Evolutionary conservation across 2,888 invertebrate genomes (phyloP), one percentile per base, ranked within the genome.

Genomic region (Monochamus alternatus): DNA sequence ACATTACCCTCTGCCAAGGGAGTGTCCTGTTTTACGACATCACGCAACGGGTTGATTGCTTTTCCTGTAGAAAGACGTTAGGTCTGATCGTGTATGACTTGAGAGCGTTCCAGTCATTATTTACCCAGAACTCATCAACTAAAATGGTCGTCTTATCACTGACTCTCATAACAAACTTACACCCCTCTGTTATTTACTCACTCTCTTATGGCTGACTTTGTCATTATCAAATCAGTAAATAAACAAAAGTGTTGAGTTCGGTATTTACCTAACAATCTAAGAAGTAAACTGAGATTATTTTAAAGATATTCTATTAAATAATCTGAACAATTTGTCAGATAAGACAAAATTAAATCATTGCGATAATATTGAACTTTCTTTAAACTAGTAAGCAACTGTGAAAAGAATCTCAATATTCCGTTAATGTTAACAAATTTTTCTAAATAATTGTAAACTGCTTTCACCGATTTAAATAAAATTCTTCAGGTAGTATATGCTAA

Each of bases 41-140:
- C 88, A 89, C 88, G 88, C 88, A 88, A 88, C 84, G 86, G 87
- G 87, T 88, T 89, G 88, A 88, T 88, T 88, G 88, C 88, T 86
- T 87, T 79, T 77, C 79, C 81, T 77, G 69, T 62, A 75, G 75
- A 79, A 74, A 77, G 78, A 76, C 78, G 77, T 75, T 84, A 63
- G 52, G 59, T 47, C 71, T 62, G 62, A 71, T 63, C 71, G 32
- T 44, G 52, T 38, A 60, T 65, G 62, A 44, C 65, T 73, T 77
- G 83, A 83, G 82, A 82, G 84, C 73, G 82, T 84, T 84, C 83
- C 84, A 85, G 86, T 87, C 87, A 87, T 87, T 87, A 87, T 87
- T 87, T 85, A 85, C 85, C 82, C 83, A 82, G 78, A 84, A 85
- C 86, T 87, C 87, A 87, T 88, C 87, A 87, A 84, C 84, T 81